Base-by-base conservation (phyloP, 2,888 invertebrate genomes). In the Cataglyphis altisquamis region DNA sequence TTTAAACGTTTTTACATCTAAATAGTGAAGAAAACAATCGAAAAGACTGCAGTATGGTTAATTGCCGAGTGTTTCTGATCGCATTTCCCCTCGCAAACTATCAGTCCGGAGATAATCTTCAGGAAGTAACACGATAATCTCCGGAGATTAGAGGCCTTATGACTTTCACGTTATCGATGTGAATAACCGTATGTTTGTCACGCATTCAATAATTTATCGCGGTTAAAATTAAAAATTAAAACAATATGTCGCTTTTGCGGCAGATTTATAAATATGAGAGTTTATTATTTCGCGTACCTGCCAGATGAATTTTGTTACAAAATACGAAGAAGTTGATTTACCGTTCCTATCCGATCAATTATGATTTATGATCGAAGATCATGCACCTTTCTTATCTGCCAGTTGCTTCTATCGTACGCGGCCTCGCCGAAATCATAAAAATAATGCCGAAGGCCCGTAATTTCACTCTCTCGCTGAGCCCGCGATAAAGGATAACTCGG, bases 401-500 rank as follows among this genome's bases (percentile, higher is more conserved):
- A 29, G 15, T 77, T n/a, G 55, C 36, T 41, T 41, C 32, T 32
- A 60, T 72, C 73, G 32, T 10, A 18, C 73, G 5, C 15, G 72
- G 57, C 39, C n/a, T 55, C 55, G n/a, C 0, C 21, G 29, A 21
- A 72, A 78, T 57, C 39, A 60, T 72, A 70, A 63, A 72, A 78
- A 72, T 72, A 72, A 60, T 4, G 4, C 63, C 78, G 73, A 70
- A 82, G 73, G 41, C 36, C 60, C n/a, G 32, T 52, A 52, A 78
- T 75, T 87, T 88, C 81, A 87, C 72, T 83, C 77, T 74, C 52
- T 29, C 29, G 57, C 55, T 67, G 52, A 39, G 75, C 67, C 85
- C 75, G 45, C 87, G 84, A 87, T 88, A 87, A 88, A 87, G 87
- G 82, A 87, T 86, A 84, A 78, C 82, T 63, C 62, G 74, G 55